Evolutionary conservation across 2,113 vertebrate genomes (phyloP).

Genomic region (Triplophysa tibetana): DNA sequence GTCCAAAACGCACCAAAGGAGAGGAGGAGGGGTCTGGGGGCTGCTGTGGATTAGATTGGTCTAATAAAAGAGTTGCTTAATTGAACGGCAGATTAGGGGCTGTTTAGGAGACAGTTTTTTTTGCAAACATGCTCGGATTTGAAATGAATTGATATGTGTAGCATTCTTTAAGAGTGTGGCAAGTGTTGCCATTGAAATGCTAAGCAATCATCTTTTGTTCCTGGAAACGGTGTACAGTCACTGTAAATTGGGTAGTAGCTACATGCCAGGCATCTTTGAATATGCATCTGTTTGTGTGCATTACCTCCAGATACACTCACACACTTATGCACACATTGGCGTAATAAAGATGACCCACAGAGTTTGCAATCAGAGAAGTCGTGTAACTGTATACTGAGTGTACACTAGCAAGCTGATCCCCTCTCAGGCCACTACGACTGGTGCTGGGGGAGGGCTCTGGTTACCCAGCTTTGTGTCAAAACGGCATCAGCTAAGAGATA

Average conservation of each 20-base stretch:
- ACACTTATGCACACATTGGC: conserved; percentile 42
- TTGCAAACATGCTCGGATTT: conserved; percentile 41
- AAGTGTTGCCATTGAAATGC: neutral
- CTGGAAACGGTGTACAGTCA: conserved; percentile 3
- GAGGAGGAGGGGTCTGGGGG: conserved; percentile 60
- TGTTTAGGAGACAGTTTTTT: conserved; percentile 20
- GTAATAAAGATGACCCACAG: conserved; percentile 57
- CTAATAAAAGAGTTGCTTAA: conserved; percentile 53
- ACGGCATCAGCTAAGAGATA: conserved; percentile 45
- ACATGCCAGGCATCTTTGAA: conserved; percentile 33
- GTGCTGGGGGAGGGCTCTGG: conserved; percentile 68
- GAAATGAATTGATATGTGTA: conserved; percentile 15
- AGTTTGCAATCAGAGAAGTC: conserved; percentile 76
- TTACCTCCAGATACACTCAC: conserved; percentile 45
- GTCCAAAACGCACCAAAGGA: conserved; percentile 51
- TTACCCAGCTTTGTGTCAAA: conserved; percentile 64
- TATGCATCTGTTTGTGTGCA: conserved; percentile 23
- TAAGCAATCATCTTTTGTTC: neutral
- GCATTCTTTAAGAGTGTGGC: neutral
- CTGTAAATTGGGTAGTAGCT: neutral
- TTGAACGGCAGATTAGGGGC: conserved; percentile 49
- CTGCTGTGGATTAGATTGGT: conserved; percentile 70
- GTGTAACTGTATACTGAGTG: conserved; percentile 69
- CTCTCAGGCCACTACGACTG: conserved; percentile 59
- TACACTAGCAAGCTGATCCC: conserved; percentile 70